Evolutionary conservation across 2,888 invertebrate genomes (phyloP).

Genomic region (Pseudeuparius sepicola): DNA sequence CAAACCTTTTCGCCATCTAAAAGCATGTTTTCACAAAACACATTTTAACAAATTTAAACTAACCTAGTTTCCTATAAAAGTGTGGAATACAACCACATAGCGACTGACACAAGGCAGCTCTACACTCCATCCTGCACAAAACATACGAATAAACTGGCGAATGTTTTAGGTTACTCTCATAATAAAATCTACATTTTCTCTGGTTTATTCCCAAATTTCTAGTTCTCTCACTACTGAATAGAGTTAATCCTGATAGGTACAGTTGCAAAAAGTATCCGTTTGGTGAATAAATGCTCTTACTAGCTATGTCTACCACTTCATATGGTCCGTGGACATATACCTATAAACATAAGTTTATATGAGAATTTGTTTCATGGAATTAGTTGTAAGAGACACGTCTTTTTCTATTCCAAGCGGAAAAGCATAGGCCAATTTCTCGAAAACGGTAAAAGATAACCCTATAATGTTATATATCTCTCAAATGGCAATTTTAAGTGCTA

Average conservation of each 20-base stretch:
- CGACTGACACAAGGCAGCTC: conserved; percentile 49
- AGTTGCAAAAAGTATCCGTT: conserved; percentile 35
- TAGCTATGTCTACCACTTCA: conserved; percentile 58
- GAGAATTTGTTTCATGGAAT: not conserved
- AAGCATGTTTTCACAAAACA: conserved; percentile 11
- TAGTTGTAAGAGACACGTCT: too few species aligned
- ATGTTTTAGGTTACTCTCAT: conserved; percentile 54
- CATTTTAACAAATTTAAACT: conserved; percentile 1
- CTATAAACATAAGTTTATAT: conserved; percentile 40
- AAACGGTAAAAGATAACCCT: too few species aligned
- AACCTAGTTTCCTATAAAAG: conserved; percentile 58
- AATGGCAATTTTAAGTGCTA: too few species aligned
- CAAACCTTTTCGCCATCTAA: conserved; percentile 49
- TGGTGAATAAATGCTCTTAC: conserved; percentile 33
- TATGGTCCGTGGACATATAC: conserved; percentile 55
- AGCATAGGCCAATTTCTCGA: too few species aligned
- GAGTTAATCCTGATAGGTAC: conserved; percentile 32
- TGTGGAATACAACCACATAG: conserved; percentile 64
- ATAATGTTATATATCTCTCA: too few species aligned
- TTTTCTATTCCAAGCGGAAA: too few species aligned
- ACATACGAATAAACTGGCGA: conserved; percentile 60
- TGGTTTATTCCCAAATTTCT: conserved; percentile 47
- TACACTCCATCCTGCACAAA: conserved; percentile 62
- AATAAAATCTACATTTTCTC: conserved; percentile 56
- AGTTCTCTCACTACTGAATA: conserved; percentile 34